A percentile compares a stretch with the other conserved stretches of the same genome.
Conservation (phyloP, 2,797 vertebrate genomes). For the Sebastes steindachneri region DNA sequence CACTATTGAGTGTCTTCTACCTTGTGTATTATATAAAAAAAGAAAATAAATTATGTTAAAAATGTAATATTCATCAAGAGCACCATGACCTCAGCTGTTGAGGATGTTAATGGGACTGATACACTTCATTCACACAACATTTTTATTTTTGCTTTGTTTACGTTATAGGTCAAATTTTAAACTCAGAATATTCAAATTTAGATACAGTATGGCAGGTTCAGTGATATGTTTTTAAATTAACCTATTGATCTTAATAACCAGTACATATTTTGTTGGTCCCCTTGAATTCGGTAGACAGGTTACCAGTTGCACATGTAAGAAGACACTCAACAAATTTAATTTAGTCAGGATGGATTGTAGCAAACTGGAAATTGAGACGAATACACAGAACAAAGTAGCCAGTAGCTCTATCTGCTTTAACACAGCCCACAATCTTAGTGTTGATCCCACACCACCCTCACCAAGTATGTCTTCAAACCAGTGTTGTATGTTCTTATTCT, state of each 20-base stretch:
- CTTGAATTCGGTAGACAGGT: conserved; percentile 44
- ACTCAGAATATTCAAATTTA: neutral
- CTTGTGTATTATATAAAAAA: neutral
- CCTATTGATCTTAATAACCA: conserved; percentile 58
- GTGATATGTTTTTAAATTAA: conserved; percentile 4
- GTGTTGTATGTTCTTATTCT: conserved; percentile 28
- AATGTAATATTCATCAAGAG: neutral
- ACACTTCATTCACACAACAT: neutral
- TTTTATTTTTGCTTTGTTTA: neutral
- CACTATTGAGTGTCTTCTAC: neutral
- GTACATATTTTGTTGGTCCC: conserved; percentile 48
- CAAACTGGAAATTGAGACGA: conserved; percentile 41
- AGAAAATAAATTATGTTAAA: neutral
- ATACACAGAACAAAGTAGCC: conserved; percentile 31
- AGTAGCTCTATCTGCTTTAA: conserved; percentile 31
- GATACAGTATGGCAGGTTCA: neutral
- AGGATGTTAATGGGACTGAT: neutral
- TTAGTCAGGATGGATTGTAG: conserved; percentile 21
- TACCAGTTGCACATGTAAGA: conserved; percentile 50
- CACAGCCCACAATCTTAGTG: conserved; percentile 12
- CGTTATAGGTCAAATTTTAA: neutral
- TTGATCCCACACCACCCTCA: neutral
- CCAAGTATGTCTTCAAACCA: conserved; percentile 17
- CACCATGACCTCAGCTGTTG: neutral
- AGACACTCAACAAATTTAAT: conserved; percentile 15